Base-by-base conservation (phyloP, 2,888 invertebrate species). In the Strigamia maritima region DNA sequence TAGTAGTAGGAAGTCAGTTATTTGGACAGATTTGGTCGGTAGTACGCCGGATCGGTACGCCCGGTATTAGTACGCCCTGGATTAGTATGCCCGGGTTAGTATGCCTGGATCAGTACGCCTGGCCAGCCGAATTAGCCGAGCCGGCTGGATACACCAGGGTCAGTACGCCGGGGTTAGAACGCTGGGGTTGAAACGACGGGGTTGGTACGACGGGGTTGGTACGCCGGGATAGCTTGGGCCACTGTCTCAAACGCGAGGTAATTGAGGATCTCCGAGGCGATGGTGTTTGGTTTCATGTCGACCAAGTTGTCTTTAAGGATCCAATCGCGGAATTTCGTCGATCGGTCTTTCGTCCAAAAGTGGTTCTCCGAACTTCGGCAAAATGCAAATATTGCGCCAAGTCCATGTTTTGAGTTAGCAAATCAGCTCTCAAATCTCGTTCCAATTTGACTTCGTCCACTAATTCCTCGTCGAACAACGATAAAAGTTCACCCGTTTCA, bases 171-270 rank as follows among this genome's bases (percentile, higher is more conserved):
- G n/a, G n/a, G n/a, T n/a, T n/a, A n/a, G n/a, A n/a, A n/a, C n/a
- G n/a, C n/a, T n/a, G n/a, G n/a, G n/a, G n/a, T n/a, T n/a, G n/a
- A n/a, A n/a, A n/a, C n/a, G n/a, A n/a, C n/a, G n/a, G n/a, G n/a
- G n/a, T n/a, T n/a, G n/a, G n/a, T n/a, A n/a, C n/a, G n/a, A n/a
- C n/a, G n/a, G n/a, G n/a, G n/a, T n/a, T n/a, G n/a, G n/a, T n/a
- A n/a, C n/a, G n/a, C n/a, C n/a, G n/a, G n/a, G n/a, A n/a, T n/a
- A n/a, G n/a, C 86, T 85, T 94, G 93, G 0, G 95, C 95, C 8
- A 97, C 92, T 0, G 94, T 94, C 87, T 97, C 95, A 85, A 94
- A 94, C 0, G 95, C 94, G 82, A 95, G 88, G 84, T 95, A 96
- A 75, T 92, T 90, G 81, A 97, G 86, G 2, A 95, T 91, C 84